Percentiles rank a stretch among this genome's conserved stretches.
phyloP scores from a whole-genome alignment of 2,888 invertebrate genomes.

The Temnothorax rugatulus region DNA sequence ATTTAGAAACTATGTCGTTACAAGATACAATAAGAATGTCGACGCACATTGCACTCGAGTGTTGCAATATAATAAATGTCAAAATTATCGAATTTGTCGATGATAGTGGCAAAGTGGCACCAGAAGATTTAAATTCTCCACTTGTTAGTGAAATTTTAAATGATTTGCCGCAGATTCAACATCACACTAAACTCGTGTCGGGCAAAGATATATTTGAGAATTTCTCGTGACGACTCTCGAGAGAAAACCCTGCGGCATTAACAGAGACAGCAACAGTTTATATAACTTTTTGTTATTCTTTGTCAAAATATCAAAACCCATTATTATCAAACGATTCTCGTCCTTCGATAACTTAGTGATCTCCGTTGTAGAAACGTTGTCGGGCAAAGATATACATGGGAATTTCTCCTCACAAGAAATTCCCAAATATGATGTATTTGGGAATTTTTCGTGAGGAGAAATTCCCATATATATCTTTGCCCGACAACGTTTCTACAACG shows the following conservation, averaged over 20 bases:
- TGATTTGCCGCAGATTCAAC: constrained; percentile 90
- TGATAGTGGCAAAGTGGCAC: constrained; percentile 71
- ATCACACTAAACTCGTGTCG: constrained; percentile 88
- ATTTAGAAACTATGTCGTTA: constrained; percentile 70
- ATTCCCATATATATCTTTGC: constrained; percentile 86
- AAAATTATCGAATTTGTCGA: constrained; percentile 82
- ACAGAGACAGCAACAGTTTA: no score
- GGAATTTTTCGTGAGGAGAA: constrained; percentile 74
- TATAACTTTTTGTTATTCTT: no score
- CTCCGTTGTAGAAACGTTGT: no score
- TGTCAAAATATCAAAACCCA: no score
- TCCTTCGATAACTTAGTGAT: no score
- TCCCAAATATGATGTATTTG: no score
- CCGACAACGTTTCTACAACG: constrained; percentile 85
- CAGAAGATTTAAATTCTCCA: constrained; percentile 85
- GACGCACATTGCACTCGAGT: constrained; percentile 87
- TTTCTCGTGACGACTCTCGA: no score
- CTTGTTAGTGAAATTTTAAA: constrained; percentile 88
- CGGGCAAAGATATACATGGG: no score
- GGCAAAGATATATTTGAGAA: no score
- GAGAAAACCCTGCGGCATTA: no score
- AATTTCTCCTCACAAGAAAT: no score
- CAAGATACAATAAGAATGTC: constrained; percentile 79
- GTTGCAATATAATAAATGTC: constrained; percentile 83
- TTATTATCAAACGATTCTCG: no score